Percentiles rank a stretch among this genome's conserved stretches.
Conservation (phyloP, 2,888 invertebrate genomes). For the Spodoptera picta region DNA sequence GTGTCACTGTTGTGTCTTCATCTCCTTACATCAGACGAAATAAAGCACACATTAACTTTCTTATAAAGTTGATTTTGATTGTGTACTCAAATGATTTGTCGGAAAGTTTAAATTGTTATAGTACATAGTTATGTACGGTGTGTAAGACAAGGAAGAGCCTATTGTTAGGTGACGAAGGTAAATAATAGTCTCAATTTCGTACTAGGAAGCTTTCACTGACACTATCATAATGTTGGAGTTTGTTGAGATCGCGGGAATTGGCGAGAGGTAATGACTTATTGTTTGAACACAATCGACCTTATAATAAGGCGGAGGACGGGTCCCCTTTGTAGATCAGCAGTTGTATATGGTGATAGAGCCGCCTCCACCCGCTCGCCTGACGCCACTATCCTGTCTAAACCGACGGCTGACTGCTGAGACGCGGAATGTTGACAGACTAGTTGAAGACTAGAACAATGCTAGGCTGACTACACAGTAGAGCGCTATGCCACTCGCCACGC, state of each 20-base stretch:
- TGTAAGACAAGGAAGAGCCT: slow-evolving; percentile 33
- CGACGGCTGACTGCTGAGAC: slow-evolving; percentile 64
- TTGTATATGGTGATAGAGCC: slow-evolving; percentile 58
- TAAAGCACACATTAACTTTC: slow-evolving; percentile 24
- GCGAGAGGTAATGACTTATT: slow-evolving; percentile 72
- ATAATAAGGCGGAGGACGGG: slow-evolving; percentile 59
- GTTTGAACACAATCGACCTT: slow-evolving; percentile 70
- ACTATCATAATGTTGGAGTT: slow-evolving; percentile 61
- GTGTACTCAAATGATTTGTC: slow-evolving; percentile 22
- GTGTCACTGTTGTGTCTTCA: not conserved
- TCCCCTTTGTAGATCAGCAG: slow-evolving; percentile 38
- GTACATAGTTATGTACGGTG: slow-evolving; percentile 21
- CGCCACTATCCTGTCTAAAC: slow-evolving; percentile 49
- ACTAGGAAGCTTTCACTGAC: slow-evolving; percentile 77
- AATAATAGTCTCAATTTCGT: slow-evolving; percentile 66
- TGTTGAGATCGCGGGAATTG: slow-evolving; percentile 73
- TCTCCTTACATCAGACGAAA: slow-evolving; percentile 6
- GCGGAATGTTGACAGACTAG: slow-evolving; percentile 75
- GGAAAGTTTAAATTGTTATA: slow-evolving; percentile 25
- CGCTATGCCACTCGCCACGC: slow-evolving; percentile 56
- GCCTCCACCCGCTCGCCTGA: slow-evolving; percentile 36
- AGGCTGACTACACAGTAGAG: slow-evolving; percentile 61
- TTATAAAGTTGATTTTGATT: slow-evolving; percentile 35
- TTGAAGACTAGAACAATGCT: slow-evolving; percentile 71
- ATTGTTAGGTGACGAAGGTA: slow-evolving; percentile 50